Evolutionary conservation across 2,113 vertebrate genomes (phyloP), one percentile per base, ranked within the genome.

Genomic region (Dipodomys stephensi): DNA sequence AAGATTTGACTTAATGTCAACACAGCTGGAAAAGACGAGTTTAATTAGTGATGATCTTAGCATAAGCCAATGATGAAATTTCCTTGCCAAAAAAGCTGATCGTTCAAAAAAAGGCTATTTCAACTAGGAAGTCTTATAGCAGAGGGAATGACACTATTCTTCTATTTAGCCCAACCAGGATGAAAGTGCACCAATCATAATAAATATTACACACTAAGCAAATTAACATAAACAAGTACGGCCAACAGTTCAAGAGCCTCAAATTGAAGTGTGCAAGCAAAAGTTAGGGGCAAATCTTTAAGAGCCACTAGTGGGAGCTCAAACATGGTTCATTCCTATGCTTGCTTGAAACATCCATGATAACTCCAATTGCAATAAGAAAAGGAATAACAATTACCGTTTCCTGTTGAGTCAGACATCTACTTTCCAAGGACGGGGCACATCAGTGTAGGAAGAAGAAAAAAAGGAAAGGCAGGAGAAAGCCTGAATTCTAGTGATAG

Each of bases 21-120:
- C n/a, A n/a, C 2, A 79, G 20, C 11, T 87, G 13, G n/a, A 85
- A 87, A 77, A 9, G 9, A 72, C 9, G 49, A 39, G 69, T 78
- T 74, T 91, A 87, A 94, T 73, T 90, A 35, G 74, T 74, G 10
- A 7, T 89, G 20, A 89, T 53, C 19, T 69, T 60, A 85, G 2
- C 27, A 39, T 22, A 94, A 92, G 53, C 35, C 20, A 93, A 4
- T 83, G 25, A n/a, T 64, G n/a, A 85, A 49, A 79, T 35, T 7
- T 64, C 15, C 3, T 20, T 86, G 22, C 69, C 12, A 49, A 68
- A 46, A 90, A 71, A 68, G 60, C 7, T 64, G 30, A 72, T 35
- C 23, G 28, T 68, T 91, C 11, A 60, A 25, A 69, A 44, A 39
- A 32, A 71, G 10, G 30, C 53, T 64, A 57, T 92, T 69, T 88